Evolutionary conservation across 2,888 invertebrate genomes (phyloP).

Genomic region (Salticus scenicus): DNA sequence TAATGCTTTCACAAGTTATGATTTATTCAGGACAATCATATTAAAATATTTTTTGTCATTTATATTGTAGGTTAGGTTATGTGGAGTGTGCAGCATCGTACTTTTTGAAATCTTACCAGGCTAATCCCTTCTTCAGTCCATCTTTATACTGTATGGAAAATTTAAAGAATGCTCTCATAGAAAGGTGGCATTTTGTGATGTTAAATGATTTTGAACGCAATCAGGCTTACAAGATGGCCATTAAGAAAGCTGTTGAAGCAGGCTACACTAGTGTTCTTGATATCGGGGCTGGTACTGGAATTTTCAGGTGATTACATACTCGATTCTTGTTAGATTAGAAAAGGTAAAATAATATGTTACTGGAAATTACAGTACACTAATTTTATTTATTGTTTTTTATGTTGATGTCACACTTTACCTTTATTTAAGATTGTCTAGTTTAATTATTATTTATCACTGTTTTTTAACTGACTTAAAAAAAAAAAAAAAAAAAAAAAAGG

Average conservation of each 20-base stretch:
- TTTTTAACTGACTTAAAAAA: too few relatives aligned
- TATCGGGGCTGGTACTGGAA: conserved; percentile 86
- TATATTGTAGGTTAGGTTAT: conserved; percentile 79
- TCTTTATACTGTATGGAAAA: conserved; percentile 83
- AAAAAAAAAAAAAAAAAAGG: too few relatives aligned
- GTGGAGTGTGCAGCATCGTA: conserved; percentile 80
- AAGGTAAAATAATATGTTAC: too few relatives aligned
- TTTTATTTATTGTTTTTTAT: too few relatives aligned
- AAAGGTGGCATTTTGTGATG: conserved; percentile 90
- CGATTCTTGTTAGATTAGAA: too few relatives aligned
- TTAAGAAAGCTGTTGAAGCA: conserved; percentile 78
- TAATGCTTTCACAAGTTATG: too few relatives aligned
- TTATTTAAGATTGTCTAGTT: too few relatives aligned
- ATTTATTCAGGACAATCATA: too few relatives aligned
- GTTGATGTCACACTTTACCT: too few relatives aligned
- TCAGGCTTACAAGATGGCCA: conserved; percentile 81
- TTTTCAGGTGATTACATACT: conserved; percentile 79
- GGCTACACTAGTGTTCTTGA: conserved; percentile 81
- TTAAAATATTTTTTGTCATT: too few relatives aligned
- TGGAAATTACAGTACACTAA: too few relatives aligned
- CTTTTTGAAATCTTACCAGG: conserved; percentile 79
- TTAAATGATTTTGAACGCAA: conserved; percentile 85
- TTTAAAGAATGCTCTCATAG: conserved; percentile 82
- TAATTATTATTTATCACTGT: too few relatives aligned
- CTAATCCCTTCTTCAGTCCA: conserved; percentile 79